phyloP scores from a whole-genome alignment of 1,140 invertebrate species.

The Drosophila bifasciata region DNA sequence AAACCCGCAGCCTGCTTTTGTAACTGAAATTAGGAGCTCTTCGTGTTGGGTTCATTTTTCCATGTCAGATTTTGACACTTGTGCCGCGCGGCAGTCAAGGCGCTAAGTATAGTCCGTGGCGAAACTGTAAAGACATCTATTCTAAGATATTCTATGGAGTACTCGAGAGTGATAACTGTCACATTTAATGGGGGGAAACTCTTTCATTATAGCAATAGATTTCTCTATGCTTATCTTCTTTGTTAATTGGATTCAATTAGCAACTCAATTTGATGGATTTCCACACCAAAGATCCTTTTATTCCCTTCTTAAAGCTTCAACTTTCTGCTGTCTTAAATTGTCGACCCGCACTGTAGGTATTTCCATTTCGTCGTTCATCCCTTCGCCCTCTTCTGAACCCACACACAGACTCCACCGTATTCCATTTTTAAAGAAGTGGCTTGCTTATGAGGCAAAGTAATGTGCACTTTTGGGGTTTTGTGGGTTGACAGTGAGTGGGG shows the following conservation, averaged over 20 bases:
- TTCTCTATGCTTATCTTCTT: not conserved
- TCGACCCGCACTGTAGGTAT: conserved; percentile 7
- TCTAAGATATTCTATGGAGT: not conserved
- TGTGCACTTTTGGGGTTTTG: conserved; percentile 38
- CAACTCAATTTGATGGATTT: no score
- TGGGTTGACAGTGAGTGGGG: conserved; percentile 30
- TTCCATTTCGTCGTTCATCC: conserved; percentile 20
- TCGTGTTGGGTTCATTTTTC: conserved; percentile 62
- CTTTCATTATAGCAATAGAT: no score
- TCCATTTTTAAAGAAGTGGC: conserved; percentile 42
- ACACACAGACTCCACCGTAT: not conserved
- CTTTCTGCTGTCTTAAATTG: no score
- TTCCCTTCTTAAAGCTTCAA: not conserved
- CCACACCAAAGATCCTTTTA: no score
- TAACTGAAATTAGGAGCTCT: conserved; percentile 63
- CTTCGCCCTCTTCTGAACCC: not conserved
- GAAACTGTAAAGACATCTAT: not conserved
- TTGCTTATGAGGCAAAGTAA: conserved; percentile 53
- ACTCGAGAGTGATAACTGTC: not conserved
- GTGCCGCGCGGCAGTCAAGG: conserved; percentile 9
- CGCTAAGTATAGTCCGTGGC: conserved; percentile 34
- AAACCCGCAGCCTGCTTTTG: conserved; percentile 27
- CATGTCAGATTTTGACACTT: conserved; percentile 69
- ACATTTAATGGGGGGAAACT: no score
- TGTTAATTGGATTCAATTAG: no score